phyloP scores from a whole-genome alignment of 2,797 vertebrate genomes.

The Novumbra hubbsi region DNA sequence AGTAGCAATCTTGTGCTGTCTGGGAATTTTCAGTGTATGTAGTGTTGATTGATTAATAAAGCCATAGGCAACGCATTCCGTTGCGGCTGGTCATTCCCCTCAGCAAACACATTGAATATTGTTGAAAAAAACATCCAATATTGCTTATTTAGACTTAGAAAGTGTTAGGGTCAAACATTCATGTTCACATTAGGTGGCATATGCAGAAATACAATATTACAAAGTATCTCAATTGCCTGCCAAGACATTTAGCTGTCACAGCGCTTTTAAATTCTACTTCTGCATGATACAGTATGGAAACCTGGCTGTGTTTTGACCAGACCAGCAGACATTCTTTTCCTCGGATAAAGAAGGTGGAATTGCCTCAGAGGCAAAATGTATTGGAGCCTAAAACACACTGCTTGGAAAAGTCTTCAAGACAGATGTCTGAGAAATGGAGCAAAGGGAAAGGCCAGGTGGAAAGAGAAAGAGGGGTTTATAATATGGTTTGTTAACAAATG shows the following conservation, averaged over 20 bases:
- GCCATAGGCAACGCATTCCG: constrained; percentile 21
- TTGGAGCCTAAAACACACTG: constrained; percentile 22
- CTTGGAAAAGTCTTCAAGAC: constrained; percentile 34
- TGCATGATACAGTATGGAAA: constrained; percentile 46
- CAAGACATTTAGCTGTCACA: constrained; percentile 30
- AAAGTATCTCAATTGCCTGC: constrained; percentile 24
- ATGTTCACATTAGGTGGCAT: constrained; percentile 9
- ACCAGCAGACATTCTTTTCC: constrained; percentile 35
- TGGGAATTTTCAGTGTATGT: constrained; percentile 2
- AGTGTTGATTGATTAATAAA: constrained; percentile 4
- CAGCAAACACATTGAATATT: constrained; percentile 7
- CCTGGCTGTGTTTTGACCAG: constrained; percentile 35
- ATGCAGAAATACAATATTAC: constrained; percentile 38
- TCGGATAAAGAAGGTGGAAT: constrained; percentile 37
- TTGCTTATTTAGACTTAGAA: neutral
- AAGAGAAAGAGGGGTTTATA: constrained; percentile 17
- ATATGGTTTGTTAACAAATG: neutral
- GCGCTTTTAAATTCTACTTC: constrained; percentile 14
- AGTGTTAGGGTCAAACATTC: constrained; percentile 12
- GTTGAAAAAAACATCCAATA: neutral
- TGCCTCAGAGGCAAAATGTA: constrained; percentile 23
- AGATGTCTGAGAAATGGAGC: constrained; percentile 29
- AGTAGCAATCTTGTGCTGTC: constrained; percentile 9
- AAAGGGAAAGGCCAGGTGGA: constrained; percentile 2
- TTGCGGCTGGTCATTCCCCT: constrained; percentile 19